Evolutionary conservation across 2,113 vertebrate genomes (phyloP).

Genomic region (Coptodon bakossiorum): DNA sequence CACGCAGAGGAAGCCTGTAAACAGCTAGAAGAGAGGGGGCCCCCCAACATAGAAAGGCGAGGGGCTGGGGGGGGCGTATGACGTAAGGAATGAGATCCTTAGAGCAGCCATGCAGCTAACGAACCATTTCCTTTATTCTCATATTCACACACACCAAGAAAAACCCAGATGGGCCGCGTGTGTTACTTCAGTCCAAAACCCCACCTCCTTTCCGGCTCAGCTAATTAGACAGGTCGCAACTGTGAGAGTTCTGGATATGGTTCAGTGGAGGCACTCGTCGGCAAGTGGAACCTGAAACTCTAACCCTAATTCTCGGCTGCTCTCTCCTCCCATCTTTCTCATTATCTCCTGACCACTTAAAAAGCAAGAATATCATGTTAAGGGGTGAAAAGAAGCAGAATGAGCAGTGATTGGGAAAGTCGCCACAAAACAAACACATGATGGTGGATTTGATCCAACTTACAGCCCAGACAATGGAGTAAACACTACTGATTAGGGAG

Average conservation of each 20-base stretch:
- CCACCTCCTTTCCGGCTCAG: conserved; percentile 12
- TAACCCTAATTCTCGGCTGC: conserved; percentile 7
- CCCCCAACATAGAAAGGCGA: not conserved
- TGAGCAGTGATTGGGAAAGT: conserved; percentile 48
- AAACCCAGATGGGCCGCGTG: conserved; percentile 25
- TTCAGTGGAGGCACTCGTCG: conserved; percentile 40
- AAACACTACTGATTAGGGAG: conserved; percentile 43
- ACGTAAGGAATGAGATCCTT: conserved; percentile 56
- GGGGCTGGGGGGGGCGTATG: not conserved
- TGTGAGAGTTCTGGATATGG: conserved; percentile 48
- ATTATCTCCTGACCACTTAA: conserved; percentile 23
- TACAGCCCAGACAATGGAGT: conserved; percentile 32
- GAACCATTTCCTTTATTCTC: conserved; percentile 55
- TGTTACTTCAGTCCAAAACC: not conserved
- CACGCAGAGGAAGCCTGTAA: conserved; percentile 31
- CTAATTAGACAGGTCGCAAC: conserved; percentile 65
- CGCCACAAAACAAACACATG: conserved; percentile 55
- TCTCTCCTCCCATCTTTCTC: conserved; percentile 13
- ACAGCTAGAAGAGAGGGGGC: conserved; percentile 15
- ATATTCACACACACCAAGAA: conserved; percentile 23
- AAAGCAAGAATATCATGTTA: conserved; percentile 48
- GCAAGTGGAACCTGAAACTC: conserved; percentile 61
- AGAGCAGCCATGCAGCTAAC: conserved; percentile 37
- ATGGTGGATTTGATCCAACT: conserved; percentile 45
- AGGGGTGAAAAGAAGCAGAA: conserved; percentile 34